Evolutionary conservation across 2,888 invertebrate species (phyloP).

Genomic region (Venusia cambrica): DNA sequence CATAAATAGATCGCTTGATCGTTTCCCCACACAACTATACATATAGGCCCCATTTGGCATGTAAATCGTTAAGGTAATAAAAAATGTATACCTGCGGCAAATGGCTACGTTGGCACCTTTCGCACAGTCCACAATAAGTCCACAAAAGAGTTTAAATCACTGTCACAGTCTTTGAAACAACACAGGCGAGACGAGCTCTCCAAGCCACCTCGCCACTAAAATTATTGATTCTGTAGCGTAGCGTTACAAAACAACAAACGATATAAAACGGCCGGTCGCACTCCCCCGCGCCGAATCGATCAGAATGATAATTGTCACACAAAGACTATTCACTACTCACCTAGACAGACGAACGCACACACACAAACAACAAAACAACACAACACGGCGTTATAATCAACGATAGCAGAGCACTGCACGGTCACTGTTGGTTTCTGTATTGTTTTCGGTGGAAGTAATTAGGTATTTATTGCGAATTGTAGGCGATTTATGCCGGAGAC

Average conservation of each 20-base stretch:
- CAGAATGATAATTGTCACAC: conserved; percentile 80
- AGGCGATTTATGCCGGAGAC: conserved; percentile 70
- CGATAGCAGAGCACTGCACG: conserved; percentile 36
- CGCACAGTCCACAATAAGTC: conserved; percentile 28
- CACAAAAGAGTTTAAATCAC: conserved; percentile 20
- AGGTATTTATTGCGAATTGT: conserved; percentile 76
- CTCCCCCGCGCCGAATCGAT: conserved; percentile 76
- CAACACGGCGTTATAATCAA: conserved; percentile 63
- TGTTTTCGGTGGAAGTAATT: conserved; percentile 55
- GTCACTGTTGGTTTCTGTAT: conserved; percentile 44
- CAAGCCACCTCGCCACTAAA: conserved; percentile 63
- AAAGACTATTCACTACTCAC: conserved; percentile 75
- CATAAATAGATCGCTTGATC: conserved; percentile 43
- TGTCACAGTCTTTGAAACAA: conserved; percentile 17
- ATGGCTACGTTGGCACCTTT: conserved; percentile 21
- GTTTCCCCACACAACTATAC: conserved; percentile 21
- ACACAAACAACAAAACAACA: conserved; percentile 69
- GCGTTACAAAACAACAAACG: conserved; percentile 81
- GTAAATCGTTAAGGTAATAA: conserved; percentile 22
- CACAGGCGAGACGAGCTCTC: conserved; percentile 30
- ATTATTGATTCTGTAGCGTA: conserved; percentile 75
- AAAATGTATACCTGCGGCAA: conserved; percentile 26
- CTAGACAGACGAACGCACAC: conserved; percentile 73
- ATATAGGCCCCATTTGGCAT: conserved; percentile 25
- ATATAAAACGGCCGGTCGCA: conserved; percentile 71